A percentile compares a stretch with the other conserved stretches of the same genome.
These are phyloP conservation scores for Caenorhabditis briggsae DNA, from an alignment of 1,140 invertebrate species.

Conservation along the genomic window DNA sequence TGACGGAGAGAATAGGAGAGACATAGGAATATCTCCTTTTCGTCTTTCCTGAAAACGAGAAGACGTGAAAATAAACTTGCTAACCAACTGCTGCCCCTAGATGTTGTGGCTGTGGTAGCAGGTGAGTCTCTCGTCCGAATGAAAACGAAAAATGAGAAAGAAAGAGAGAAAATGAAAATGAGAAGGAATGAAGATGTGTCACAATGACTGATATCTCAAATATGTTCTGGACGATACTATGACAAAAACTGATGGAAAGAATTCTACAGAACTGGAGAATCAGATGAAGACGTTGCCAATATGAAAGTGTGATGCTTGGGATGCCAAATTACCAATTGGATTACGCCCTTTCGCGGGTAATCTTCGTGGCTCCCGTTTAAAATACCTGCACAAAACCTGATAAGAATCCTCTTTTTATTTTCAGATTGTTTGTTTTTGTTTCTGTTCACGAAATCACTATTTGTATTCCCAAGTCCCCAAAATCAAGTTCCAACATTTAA, in stretches of 20 bases:
- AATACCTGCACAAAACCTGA: too few species aligned
- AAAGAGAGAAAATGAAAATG: constrained; percentile 29
- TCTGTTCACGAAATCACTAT: too few species aligned
- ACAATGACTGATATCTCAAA: constrained; percentile 13
- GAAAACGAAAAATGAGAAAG: constrained; percentile 43
- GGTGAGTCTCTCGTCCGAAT: constrained; percentile 40
- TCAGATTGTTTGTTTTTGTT: too few species aligned
- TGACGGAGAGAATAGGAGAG: not conserved
- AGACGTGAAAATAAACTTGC: constrained; percentile 46
- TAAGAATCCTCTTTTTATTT: too few species aligned
- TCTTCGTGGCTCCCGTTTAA: too few species aligned
- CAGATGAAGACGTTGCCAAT: not conserved
- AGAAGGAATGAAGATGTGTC: constrained; percentile 10
- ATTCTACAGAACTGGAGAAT: not conserved
- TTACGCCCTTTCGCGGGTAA: too few species aligned
- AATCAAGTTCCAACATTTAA: too few species aligned
- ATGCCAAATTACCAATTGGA: too few species aligned
- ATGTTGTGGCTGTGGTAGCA: not conserved
- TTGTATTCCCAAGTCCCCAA: too few species aligned
- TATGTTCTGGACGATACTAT: not conserved
- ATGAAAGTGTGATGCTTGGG: too few species aligned
- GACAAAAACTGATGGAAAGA: not conserved
- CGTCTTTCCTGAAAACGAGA: constrained; percentile 42
- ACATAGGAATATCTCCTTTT: not conserved
- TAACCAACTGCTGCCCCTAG: constrained; percentile 20